Base-by-base conservation (phyloP, 2,888 invertebrate species). In the Pammene fasciana region DNA sequence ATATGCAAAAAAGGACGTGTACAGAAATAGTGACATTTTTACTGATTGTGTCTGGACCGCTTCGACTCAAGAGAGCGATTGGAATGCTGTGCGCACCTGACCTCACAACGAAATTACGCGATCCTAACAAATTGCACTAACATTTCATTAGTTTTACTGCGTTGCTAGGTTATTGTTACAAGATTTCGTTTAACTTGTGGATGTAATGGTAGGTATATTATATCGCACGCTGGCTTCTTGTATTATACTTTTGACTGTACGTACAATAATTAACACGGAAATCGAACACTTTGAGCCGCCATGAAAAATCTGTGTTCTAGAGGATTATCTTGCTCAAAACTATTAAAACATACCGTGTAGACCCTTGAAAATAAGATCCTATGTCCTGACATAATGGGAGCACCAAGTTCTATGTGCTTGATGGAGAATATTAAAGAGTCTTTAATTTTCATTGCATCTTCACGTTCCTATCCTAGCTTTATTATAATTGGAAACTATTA, bases 81-180 rank as follows among this genome's bases (percentile, higher is more conserved):
- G n/a, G n/a, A 72, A 76, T 77, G 34, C n/a, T 1, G 54, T 11
- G 34, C 34, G 77, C 82, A 82, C 84, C 82, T 84, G 79, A 80
- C 81, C 80, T 80, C 82, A 84, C 36, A 18, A 60, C 52, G 46
- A 67, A 26, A 65, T 82, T 75, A 82, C 79, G 79, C 78, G 79
- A 79, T 79, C 78, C 78, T 76, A 74, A 76, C 78, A 76, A 78
- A 79, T 81, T 81, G 75, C 76, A 73, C 72, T 75, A 79, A 75
- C 26, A 78, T 78, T 34, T 60, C 41, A 43, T 41, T 57, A 43
- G 26, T 45, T 26, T 59, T 59, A 34, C 26, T 54, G 34, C 34
- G 8, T 14, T n/a, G n/a, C 54, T 26, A 26, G 26, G n/a, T 8
- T 54, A 54, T 34, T 52, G 52, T 52, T 52, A 34, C 13, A 52